Base-by-base conservation (phyloP, 2,113 vertebrate species). In the Ceratotherium simum region DNA sequence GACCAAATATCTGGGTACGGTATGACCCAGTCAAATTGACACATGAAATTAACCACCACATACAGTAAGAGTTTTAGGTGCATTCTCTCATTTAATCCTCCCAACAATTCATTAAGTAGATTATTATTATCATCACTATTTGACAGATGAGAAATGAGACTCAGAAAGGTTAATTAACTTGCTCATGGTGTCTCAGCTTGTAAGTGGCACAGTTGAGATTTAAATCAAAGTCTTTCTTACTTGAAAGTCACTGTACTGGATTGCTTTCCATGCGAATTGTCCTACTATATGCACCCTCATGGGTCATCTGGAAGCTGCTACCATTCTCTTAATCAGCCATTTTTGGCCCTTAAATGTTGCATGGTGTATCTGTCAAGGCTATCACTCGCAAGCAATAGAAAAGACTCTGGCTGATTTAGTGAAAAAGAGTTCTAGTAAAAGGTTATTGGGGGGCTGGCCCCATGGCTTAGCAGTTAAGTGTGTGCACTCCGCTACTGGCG, bases 261-360 rank as follows among this genome's bases (percentile, higher is more conserved):
- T n/a, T 12, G 81, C 23, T n/a, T 48, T 33, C 60, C n/a, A 14
- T 65, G 69, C 54, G 42, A 75, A 16, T 12, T n/a, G 12, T 56
- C 67, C 23, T 48, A 6, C 42, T 39, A 2, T 2, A 1, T 21
- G 9, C 18, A 4, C 8, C 5, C 36, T 64, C 7, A 3, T 14
- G 6, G 21, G 29, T 65, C 33, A 8, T 42, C 64, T 20, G 25
- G 80, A 62, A 97, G 33, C 72, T 62, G 29, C 54, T 48, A 17
- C n/a, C 46, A 6, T 46, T 62, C 48, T 91, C 29, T 33, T 33
- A 8, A 31, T 6, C 75, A 62, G 21, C 36, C 25, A 20, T 79
- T 39, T 76, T 42, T 42, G 42, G 54, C 33, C 64, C 64, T 85
- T 78, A 56, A 39, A 36, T 58, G 56, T 20, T 54, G 39, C 31